Conservation (phyloP, 2,113 vertebrate species). For the Gnathonemus longibarbis region DNA sequence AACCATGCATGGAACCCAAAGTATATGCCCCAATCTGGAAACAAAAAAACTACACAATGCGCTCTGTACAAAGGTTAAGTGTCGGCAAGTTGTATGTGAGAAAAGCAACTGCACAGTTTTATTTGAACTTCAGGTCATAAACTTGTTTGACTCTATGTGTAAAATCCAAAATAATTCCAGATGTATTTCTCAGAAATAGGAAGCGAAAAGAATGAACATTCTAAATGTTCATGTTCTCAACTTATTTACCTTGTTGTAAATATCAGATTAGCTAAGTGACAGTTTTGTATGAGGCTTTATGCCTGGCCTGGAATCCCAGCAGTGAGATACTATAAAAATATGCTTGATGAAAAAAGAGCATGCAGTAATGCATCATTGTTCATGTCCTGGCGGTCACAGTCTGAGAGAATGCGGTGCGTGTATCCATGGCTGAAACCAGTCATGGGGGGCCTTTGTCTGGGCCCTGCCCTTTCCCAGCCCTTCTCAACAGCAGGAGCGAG, state of each 20-base stretch:
- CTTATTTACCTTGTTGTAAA: conserved; percentile 15
- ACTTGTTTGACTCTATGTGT: not conserved
- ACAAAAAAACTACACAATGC: not conserved
- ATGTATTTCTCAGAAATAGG: conserved; percentile 2
- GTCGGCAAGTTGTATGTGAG: not conserved
- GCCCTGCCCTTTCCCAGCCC: conserved; percentile 37
- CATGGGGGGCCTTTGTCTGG: not conserved
- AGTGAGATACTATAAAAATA: conserved; percentile 18
- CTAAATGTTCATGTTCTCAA: not conserved
- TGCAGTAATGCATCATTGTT: conserved; percentile 15
- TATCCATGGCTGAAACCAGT: not conserved
- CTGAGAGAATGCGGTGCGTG: not conserved
- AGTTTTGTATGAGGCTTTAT: conserved; percentile 7
- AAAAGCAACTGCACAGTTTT: not conserved
- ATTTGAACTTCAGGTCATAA: conserved; percentile 3
- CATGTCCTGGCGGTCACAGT: not conserved
- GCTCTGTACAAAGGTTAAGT: not conserved
- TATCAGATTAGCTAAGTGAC: not conserved
- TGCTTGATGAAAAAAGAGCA: not conserved
- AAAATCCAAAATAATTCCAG: conserved; percentile 3
- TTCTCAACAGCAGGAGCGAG: conserved; percentile 16
- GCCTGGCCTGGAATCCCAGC: not conserved
- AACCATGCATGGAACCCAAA: not conserved
- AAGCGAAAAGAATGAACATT: not conserved
- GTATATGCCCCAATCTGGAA: not conserved